Evolutionary conservation across 1,140 invertebrate species (phyloP), one percentile per base, ranked within the genome.

Genomic region (Argopecten irradians): DNA sequence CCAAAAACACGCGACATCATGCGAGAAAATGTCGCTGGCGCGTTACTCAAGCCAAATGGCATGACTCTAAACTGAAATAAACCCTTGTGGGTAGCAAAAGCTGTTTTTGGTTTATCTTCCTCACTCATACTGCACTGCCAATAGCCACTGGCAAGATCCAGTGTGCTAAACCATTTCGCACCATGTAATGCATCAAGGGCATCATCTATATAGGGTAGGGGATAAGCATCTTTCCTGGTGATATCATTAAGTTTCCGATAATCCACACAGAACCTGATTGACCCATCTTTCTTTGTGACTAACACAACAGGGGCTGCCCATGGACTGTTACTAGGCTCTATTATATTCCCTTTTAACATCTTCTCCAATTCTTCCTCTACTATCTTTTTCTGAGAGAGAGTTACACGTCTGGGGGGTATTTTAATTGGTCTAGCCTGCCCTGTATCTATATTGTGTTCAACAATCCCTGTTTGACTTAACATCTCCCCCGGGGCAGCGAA

Each of bases 261-360:
- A 93, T 96, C 96, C 2, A 93, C 95, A 92, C 96, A 96, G 32
- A 96, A 92, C 71, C 96, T 89, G 35, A 96, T 91, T n/a, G 92
- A 89, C 28, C 95, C 95, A 92, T 96, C 92, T 0, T 92, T 83
- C 88, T 96, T 96, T 28, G 92, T 41, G 0, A 96, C 95, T 14
- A 94, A 93, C 2, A 96, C 96, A 14, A 96, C 90, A 1, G 96
- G 96, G 5, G 96, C 95, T 8, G 94, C 96, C 96, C 96, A 96
- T 39, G 96, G 94, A 11, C 93, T 94, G 16, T 41, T 88, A 82
- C 94, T 92, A 85, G 91, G 91, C 85, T 89, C 85, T 41, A 96
- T 94, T 28, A 95, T 92, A 82, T 94, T 94, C 82, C 94, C 88
- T n/a, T 89, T 39, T 36, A 93, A 92, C 82, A 96, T 90, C 35